Conservation (phyloP, 1,140 invertebrate species). For the Neelides sp. region DNA sequence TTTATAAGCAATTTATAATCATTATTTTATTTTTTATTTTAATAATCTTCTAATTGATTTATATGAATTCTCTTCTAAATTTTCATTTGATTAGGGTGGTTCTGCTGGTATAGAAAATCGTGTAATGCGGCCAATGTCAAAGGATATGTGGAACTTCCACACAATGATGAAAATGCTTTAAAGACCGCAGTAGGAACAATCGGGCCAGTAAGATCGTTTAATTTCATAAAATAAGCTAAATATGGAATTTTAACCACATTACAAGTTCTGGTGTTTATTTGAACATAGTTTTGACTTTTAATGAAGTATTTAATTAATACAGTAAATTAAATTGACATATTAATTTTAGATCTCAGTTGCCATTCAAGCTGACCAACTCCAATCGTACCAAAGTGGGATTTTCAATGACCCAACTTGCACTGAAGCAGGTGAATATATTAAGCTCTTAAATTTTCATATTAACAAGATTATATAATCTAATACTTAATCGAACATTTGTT, state of each 20-base stretch:
- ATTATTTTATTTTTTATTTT: too few relatives aligned
- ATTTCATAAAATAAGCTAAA: slow-evolving; percentile 36
- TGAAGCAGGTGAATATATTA: too few relatives aligned
- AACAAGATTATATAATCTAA: too few relatives aligned
- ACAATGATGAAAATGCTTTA: slow-evolving; percentile 52
- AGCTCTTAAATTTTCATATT: too few relatives aligned
- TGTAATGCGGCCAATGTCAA: slow-evolving; percentile 64
- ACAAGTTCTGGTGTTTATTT: background rate
- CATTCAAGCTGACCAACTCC: slow-evolving; percentile 71
- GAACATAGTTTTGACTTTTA: background rate
- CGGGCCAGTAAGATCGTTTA: slow-evolving; percentile 56
- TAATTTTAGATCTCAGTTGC: slow-evolving; percentile 50
- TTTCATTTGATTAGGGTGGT: too few relatives aligned
- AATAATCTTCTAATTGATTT: too few relatives aligned
- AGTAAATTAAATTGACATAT: background rate
- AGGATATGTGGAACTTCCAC: slow-evolving; percentile 60
- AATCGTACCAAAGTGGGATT: slow-evolving; percentile 56
- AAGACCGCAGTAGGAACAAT: slow-evolving; percentile 67
- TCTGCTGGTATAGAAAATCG: slow-evolving; percentile 52
- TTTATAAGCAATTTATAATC: too few relatives aligned
- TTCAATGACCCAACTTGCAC: slow-evolving; percentile 50
- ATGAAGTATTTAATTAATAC: background rate
- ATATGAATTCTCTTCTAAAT: too few relatives aligned
- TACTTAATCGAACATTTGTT: too few relatives aligned
- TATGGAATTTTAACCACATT: slow-evolving; percentile 2